phyloP scores from a whole-genome alignment of 2,888 invertebrate species.

The Xylota sylvarum region DNA sequence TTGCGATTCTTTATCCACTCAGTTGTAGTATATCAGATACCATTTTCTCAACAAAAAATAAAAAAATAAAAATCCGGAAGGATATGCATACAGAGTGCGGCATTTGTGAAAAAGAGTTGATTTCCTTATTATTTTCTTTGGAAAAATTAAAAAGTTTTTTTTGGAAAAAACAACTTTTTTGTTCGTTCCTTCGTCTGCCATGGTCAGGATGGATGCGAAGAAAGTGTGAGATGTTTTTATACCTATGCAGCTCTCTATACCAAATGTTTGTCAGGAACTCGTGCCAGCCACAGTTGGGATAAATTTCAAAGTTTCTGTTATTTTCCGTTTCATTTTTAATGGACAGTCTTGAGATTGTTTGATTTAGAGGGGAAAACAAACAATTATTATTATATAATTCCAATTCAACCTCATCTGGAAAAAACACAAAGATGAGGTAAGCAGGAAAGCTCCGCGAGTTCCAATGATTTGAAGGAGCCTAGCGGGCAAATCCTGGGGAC shows the following conservation, averaged over 20 bases:
- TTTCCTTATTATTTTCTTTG: conserved; percentile 68
- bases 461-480: too few relatives aligned
- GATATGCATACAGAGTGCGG: conserved; percentile 60
- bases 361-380: conserved; percentile 7
- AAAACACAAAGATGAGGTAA: too few relatives aligned
- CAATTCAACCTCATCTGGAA: too few relatives aligned
- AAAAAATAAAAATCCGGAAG: conserved; percentile 44
- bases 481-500: too few relatives aligned
- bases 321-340: conserved; percentile 66
- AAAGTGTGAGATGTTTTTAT: conserved; percentile 21
- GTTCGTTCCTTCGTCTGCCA: neutral
- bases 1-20: conserved; percentile 17
- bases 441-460: too few relatives aligned
- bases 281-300: conserved; percentile 48
- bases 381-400: conserved; percentile 32
- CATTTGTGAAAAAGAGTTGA: conserved; percentile 32
- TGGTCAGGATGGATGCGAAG: neutral
- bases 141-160: conserved; percentile 67
- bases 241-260: conserved; percentile 23
- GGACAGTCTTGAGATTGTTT: conserved; percentile 48
- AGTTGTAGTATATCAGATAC: conserved; percentile 37
- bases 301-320: conserved; percentile 51
- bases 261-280: conserved; percentile 61
- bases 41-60: conserved; percentile 6
- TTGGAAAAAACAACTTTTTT: conserved; percentile 24